Evolutionary conservation across 2,888 invertebrate genomes (phyloP), one percentile per base, ranked within the genome.

Genomic region (Stenchaetothrips biformis): DNA sequence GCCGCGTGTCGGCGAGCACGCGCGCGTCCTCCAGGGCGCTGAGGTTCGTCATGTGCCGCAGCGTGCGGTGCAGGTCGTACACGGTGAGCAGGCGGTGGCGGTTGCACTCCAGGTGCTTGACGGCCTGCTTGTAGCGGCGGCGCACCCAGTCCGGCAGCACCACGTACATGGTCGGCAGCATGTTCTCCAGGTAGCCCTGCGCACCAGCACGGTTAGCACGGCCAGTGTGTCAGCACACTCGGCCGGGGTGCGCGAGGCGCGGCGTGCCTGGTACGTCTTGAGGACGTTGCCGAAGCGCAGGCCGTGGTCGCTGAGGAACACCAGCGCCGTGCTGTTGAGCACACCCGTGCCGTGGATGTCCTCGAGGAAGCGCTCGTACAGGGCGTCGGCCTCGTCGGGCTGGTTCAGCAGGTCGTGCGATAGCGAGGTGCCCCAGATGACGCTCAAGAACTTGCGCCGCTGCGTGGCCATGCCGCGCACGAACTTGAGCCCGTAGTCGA

Each of bases 241-340:
- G 0, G 97, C 97, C 81, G 95, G 86, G 6, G 92, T 86, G 1
- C 53, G 95, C 88, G 83, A 96, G 91, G 0, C 97, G 97, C 80
- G 96, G 89, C 78, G 96, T 91, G 85, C 95, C 87, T 96, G 95
- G 86, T 93, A 94, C 0, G 96, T 96, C 83, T 90, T 89, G 13
- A 96, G 89, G 83, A 96, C 95, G 8, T 89, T 89, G 3, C 96
- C 97, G 92, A 94, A 96, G 82, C 97, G 88, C 81, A 96, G 92
- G 0, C 97, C 97, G 85, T 97, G 97, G 85, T 97, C 97, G 86
- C 96, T 96, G 88, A 96, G 89, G 77, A 90, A 85, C 16, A 95
- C 86, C 80, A 96, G 84, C 77, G 92, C 89, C 0, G 95, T 94
- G 48, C 91, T 89, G 80, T 93, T 90, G 80, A 95, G 87, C 80